phyloP scores from a whole-genome alignment of 2,797 vertebrate species.

The Myotis daubentonii region DNA sequence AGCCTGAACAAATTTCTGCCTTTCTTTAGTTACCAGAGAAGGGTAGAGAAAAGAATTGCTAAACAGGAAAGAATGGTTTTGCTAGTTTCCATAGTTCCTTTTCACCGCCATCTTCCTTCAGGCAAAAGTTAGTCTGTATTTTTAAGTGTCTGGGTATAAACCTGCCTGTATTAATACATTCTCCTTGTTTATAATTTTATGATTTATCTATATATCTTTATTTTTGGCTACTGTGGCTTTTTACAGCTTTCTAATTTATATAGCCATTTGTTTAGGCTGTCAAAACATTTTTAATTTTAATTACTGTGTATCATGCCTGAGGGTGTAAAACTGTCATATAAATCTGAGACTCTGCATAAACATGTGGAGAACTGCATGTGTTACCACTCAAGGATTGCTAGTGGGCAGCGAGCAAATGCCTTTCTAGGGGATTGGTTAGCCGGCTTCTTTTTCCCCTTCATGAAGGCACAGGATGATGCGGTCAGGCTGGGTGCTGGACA shows the following conservation, averaged over 20 bases:
- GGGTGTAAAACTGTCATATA: conserved; percentile 86
- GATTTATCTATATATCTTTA: conserved; percentile 84
- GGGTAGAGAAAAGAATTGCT: conserved; percentile 13
- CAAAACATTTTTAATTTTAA: conserved; percentile 88
- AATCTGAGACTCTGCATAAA: conserved; percentile 84
- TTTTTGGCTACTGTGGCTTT: conserved; percentile 80
- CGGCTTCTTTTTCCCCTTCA: background rate
- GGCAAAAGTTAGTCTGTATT: conserved; percentile 73
- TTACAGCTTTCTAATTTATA: conserved; percentile 85
- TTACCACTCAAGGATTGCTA: conserved; percentile 79
- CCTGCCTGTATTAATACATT: conserved; percentile 75
- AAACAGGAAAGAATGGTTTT: conserved; percentile 25
- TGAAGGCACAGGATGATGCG: background rate
- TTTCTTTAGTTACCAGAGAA: conserved; percentile 55
- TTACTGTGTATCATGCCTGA: conserved; percentile 82
- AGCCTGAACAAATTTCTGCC: conserved; percentile 54
- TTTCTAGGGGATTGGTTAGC: background rate
- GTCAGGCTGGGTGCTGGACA: conserved; percentile 5
- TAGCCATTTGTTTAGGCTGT: conserved; percentile 83
- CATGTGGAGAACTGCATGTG: conserved; percentile 78
- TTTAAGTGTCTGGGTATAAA: conserved; percentile 76
- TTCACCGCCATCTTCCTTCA: conserved; percentile 63
- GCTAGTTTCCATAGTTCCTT: conserved; percentile 45
- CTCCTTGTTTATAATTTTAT: conserved; percentile 77
- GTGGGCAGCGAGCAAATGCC: conserved; percentile 79